Percentiles rank a stretch among this genome's conserved stretches.
phyloP scores from a whole-genome alignment of 2,113 vertebrate species.

The Malurus cyaneus region DNA sequence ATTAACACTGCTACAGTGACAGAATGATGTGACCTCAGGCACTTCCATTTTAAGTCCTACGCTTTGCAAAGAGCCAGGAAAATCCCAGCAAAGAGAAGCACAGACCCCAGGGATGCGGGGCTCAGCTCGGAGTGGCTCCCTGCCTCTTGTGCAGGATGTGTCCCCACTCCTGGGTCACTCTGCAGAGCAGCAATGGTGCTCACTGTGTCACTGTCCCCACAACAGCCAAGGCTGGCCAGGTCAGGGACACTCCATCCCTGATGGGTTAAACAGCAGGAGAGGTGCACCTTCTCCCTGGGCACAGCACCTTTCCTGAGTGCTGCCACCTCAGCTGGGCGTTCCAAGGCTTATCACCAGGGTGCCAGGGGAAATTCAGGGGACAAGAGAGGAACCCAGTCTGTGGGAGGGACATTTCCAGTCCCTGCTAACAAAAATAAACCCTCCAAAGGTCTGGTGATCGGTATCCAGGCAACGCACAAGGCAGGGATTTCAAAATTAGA shows the following conservation, averaged over 20 bases:
- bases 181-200: background rate
- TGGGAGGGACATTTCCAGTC: background rate
- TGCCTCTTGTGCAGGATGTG: background rate
- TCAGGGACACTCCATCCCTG: background rate
- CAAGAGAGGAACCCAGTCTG: background rate
- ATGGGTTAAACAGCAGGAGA: background rate
- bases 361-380: background rate
- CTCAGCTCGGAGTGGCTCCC: background rate
- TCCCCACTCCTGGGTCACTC: background rate
- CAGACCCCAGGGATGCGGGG: background rate
- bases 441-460: background rate
- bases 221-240: background rate
- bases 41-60: background rate
- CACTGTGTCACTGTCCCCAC: background rate
- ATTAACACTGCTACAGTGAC: background rate
- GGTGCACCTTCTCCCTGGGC: background rate
- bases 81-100: background rate
- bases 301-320: background rate
- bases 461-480: slow-evolving; percentile 45
- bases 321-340: background rate
- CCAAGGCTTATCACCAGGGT: background rate
- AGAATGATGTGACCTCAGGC: background rate
- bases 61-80: background rate
- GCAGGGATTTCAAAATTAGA: background rate
- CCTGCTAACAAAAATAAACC: background rate